A percentile compares a stretch with the other conserved stretches of the same genome.
Conservation (phyloP, 1,140 invertebrate species). For the Drosophila tani region DNA sequence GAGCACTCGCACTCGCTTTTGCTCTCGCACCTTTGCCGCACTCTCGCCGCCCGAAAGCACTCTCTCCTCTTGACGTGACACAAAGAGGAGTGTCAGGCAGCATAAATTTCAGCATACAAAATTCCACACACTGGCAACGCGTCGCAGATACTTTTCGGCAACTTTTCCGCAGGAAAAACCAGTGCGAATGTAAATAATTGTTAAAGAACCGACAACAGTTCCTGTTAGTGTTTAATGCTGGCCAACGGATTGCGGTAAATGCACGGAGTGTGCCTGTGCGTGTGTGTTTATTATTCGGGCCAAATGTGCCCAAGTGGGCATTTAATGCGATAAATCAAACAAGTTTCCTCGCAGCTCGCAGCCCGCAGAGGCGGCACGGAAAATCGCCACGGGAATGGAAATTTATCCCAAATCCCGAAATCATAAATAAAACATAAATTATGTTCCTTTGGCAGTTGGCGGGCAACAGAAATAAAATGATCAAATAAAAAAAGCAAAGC, state of each 20-base stretch:
- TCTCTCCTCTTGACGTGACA: conserved; percentile 55
- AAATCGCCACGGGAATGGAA: conserved; percentile 56
- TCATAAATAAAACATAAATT: conserved; percentile 83
- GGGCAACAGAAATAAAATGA: conserved; percentile 67
- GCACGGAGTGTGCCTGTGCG: conserved; percentile 21
- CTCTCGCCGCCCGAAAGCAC: conserved; percentile 18
- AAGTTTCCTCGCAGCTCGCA: conserved; percentile 60
- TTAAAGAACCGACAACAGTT: conserved; percentile 63
- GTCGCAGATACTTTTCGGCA: conserved; percentile 76
- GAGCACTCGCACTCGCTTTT: conserved; percentile 20
- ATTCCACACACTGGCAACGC: conserved; percentile 73
- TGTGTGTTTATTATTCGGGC: conserved; percentile 32
- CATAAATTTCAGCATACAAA: conserved; percentile 82
- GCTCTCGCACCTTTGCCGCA: conserved; percentile 6
- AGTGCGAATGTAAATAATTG: conserved; percentile 74
- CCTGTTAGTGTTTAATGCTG: conserved; percentile 67
- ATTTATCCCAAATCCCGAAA: conserved; percentile 48
- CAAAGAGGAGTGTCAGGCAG: conserved; percentile 81
- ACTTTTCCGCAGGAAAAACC: conserved; percentile 73
- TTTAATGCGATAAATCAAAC: conserved; percentile 75
- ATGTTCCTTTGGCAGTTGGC: conserved; percentile 72
- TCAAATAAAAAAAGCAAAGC: conserved; percentile 52
- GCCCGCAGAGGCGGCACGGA: conserved; percentile 17
- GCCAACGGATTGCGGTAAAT: conserved; percentile 57
- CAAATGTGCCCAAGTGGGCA: conserved; percentile 66